Conservation (phyloP, 1,140 invertebrate genomes). For the Nixonia krombeini region DNA sequence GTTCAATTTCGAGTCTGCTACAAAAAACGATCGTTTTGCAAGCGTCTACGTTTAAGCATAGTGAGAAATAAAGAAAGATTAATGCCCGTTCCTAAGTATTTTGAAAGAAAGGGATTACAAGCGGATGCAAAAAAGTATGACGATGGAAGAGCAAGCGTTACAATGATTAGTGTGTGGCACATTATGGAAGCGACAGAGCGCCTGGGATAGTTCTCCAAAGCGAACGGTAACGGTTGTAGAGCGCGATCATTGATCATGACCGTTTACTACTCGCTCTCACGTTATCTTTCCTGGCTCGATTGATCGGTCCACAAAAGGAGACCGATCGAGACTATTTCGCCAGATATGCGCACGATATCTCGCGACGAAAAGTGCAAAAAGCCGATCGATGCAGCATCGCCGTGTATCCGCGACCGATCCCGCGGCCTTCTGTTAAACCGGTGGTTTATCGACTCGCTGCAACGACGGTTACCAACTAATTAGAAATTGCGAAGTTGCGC, state of each 20-base stretch:
- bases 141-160: slow-evolving; percentile 1
- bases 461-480: slow-evolving; percentile 39
- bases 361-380: too few relatives aligned
- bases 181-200: slow-evolving; percentile 31
- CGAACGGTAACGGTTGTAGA: slow-evolving; percentile 60
- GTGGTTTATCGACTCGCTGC: slow-evolving; percentile 12
- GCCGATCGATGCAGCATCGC: too few relatives aligned
- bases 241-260: slow-evolving; percentile 54
- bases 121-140: not conserved
- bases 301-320: slow-evolving; percentile 3
- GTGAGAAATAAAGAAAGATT: too few relatives aligned
- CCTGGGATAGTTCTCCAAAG: slow-evolving; percentile 40
- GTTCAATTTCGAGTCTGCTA: too few relatives aligned
- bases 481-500: slow-evolving; percentile 40
- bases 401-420: not conserved
- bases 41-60: too few relatives aligned
- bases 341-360: too few relatives aligned
- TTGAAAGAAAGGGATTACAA: too few relatives aligned
- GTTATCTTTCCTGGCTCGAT: slow-evolving; percentile 38
- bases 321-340: slow-evolving; percentile 27
- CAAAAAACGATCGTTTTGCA: too few relatives aligned
- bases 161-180: slow-evolving; percentile 16
- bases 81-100: too few relatives aligned
- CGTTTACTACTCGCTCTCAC: slow-evolving; percentile 14
- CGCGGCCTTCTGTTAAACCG: slow-evolving; percentile 2